Base-by-base conservation (phyloP, 2,888 invertebrate species). In the Campoletis raptor region DNA sequence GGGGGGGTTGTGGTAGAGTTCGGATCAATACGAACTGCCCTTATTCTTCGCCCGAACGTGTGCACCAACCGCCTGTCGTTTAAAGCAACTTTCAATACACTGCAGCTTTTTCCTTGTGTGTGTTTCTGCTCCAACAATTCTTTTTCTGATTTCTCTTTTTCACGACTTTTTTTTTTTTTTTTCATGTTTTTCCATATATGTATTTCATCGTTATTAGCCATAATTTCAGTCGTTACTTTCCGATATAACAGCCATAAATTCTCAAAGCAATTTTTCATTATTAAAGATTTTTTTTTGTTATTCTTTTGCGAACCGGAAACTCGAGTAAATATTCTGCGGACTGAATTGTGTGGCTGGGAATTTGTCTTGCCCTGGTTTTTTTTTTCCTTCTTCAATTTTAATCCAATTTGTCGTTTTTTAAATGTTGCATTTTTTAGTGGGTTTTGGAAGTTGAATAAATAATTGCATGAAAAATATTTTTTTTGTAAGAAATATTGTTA, bases 1-100 rank as follows among this genome's bases (percentile, higher is more conserved):
- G 72, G 89, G 52, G 37, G 88, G 88, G 90, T 83, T 57, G 81
- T 88, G 90, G 88, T 92, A 91, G 91, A 84, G 90, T 90, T 90
- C 89, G 91, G 93, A 94, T 94, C 94, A 94, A 94, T 93, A 93
- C 93, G 90, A 92, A 93, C 93, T 92, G 92, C 92, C 91, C 92
- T 92, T 92, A 93, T 93, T 93, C 93, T 92, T 92, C 89, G 87
- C 88, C 85, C 89, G 87, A 91, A 90, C 90, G 89, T 90, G 74
- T 82, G 83, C 83, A 82, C 86, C 83, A 80, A 81, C 73, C 86
- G 54, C 87, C 73, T 79, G 45, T 69, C 84, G 86, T 86, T 84
- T 79, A 74, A 84, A 74, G 61, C 57, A 45, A 45, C 69, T 70
- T 57, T 78, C 24, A 70, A 52, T 54, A 69, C 40, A n/a, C 81